Percentiles rank a stretch among this genome's conserved stretches.
These are phyloP conservation scores for Malacosoma neustria DNA, from an alignment of 2,888 invertebrate genomes.

Conservation along the genomic window DNA sequence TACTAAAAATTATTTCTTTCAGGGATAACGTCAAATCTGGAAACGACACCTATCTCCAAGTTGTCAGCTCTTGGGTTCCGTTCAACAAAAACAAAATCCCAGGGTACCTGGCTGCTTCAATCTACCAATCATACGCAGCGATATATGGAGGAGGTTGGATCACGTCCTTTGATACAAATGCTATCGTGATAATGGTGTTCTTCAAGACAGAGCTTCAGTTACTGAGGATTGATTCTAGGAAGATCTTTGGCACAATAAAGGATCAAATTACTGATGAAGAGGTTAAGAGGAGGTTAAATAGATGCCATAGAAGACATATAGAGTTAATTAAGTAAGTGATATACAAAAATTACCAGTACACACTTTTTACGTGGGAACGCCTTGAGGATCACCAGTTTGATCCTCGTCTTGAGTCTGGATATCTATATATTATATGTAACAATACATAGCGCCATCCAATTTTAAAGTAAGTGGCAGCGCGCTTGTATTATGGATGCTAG, in stretches of 20 bases:
- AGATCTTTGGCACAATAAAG: slow-evolving; percentile 31
- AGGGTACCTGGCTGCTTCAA: slow-evolving; percentile 41
- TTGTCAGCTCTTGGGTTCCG: slow-evolving; percentile 60
- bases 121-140: slow-evolving; percentile 45
- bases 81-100: slow-evolving; percentile 39
- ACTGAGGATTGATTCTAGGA: slow-evolving; percentile 34
- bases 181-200: slow-evolving; percentile 59
- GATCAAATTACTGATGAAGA: slow-evolving; percentile 14
- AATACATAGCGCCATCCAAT: too few species aligned
- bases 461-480: too few species aligned
- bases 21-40: slow-evolving; percentile 39
- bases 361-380: too few species aligned
- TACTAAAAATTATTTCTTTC: too few species aligned
- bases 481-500: too few species aligned
- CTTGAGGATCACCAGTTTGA: too few species aligned
- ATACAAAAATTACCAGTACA: too few species aligned
- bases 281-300: slow-evolving; percentile 27
- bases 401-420: too few species aligned
- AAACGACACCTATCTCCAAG: slow-evolving; percentile 37
- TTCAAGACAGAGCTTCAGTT: slow-evolving; percentile 49
- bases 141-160: slow-evolving; percentile 60
- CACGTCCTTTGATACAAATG: slow-evolving; percentile 52
- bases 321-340: slow-evolving; percentile 47
- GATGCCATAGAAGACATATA: slow-evolving; percentile 44
- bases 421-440: too few species aligned